phyloP scores from a whole-genome alignment of 1,140 invertebrate genomes.

The Halictus rubicundus region DNA sequence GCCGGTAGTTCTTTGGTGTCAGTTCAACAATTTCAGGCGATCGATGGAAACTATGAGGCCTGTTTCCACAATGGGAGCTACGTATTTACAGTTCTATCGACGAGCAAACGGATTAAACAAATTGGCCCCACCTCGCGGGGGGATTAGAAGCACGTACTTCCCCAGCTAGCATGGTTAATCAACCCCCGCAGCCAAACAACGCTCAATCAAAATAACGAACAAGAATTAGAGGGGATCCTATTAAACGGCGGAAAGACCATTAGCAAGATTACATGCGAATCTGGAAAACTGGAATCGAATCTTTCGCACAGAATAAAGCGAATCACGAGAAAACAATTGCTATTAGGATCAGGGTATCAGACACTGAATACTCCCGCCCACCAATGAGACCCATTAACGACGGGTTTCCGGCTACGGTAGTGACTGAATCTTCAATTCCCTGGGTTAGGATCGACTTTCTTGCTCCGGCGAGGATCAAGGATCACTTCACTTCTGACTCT shows the following conservation, averaged over 20 bases:
- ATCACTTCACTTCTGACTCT: too few relatives aligned
- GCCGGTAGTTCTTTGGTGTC: too few relatives aligned
- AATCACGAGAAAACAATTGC: neutral
- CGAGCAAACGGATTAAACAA: too few relatives aligned
- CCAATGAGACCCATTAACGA: neutral
- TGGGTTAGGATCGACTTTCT: too few relatives aligned
- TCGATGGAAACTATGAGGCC: too few relatives aligned
- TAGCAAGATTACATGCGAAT: neutral
- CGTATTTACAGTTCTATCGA: too few relatives aligned
- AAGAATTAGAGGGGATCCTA: conserved; percentile 2
- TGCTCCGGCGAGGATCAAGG: too few relatives aligned
- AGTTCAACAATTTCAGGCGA: too few relatives aligned
- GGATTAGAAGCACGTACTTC: neutral
- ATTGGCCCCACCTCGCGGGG: neutral
- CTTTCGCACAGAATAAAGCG: neutral
- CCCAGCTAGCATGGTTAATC: neutral
- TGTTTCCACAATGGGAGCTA: too few relatives aligned
- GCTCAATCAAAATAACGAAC: neutral
- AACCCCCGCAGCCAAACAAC: neutral
- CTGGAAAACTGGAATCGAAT: too few relatives aligned
- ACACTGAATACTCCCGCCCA: neutral
- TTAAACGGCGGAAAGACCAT: neutral
- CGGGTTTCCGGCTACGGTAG: neutral
- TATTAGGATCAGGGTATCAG: neutral
- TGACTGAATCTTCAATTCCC: too few relatives aligned